Base-by-base conservation (phyloP, 2,888 invertebrate species). In the Melieria omissa region DNA sequence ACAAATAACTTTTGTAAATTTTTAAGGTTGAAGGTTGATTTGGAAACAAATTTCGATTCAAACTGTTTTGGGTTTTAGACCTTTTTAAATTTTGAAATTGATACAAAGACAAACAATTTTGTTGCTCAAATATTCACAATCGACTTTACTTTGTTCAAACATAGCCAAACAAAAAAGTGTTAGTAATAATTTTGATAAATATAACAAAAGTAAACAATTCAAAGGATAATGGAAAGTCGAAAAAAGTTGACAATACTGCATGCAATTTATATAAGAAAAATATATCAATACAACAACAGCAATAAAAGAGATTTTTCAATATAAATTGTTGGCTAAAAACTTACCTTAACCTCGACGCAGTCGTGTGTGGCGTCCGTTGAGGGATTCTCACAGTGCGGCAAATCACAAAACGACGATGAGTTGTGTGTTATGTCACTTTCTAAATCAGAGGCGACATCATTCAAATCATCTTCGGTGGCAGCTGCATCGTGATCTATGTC, bases 391-490 rank as follows among this genome's bases (percentile, higher is more conserved):
- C 70, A 16, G 65, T 63, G 46, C 14, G 49, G 82, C 72, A 81
- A 61, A 8, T 74, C 75, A 16, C 58, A 58, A 72, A 72, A 74
- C 58, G 80, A 77, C 41, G 77, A 76, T 46, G 82, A 80, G 66
- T 79, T 80, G 72, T 79, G 77, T 46, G 78, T 77, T 63, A 77
- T 71, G 69, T 78, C 78, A 73, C 79, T 81, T 77, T 83, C 84
- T 76, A 85, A 79, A 76, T 85, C 85, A 74, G 84, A 84, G 65
- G 73, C 80, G 67, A 79, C 80, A 74, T 84, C 83, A 78, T 84
- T 82, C 70, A 85, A 72, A 80, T 85, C 84, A 78, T 84, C 85
- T 72, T 84, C 84, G 70, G 85, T 85, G 78, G 85, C 85, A 73
- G 70, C 78, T 69, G 71, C 75, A 14, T 75, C 76, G 74, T 77